phyloP scores from a whole-genome alignment of 2,888 invertebrate genomes.

The Endotricha flammealis region DNA sequence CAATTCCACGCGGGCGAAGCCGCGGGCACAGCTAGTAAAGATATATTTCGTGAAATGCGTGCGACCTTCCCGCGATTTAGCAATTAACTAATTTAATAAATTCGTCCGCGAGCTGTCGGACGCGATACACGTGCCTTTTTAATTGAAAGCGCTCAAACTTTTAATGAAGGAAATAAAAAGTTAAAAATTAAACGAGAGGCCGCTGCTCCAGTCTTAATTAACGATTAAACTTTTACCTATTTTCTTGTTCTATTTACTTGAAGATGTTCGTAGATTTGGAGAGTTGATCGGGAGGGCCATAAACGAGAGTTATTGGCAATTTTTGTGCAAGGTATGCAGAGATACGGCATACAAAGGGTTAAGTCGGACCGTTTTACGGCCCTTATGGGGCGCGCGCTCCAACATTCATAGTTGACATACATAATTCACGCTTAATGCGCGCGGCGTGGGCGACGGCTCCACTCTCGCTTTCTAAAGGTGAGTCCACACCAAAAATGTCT shows the following conservation, averaged over 20 bases:
- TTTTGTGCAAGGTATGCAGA: background rate
- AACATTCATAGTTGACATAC: background rate
- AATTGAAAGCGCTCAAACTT: conserved; percentile 57
- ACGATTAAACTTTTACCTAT: conserved; percentile 37
- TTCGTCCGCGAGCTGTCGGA: conserved; percentile 1
- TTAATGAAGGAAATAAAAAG: conserved; percentile 54
- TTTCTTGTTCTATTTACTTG: conserved; percentile 35
- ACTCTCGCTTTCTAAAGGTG: too few relatives aligned
- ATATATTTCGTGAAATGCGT: too few relatives aligned
- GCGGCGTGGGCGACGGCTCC: background rate
- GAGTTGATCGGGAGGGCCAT: background rate
- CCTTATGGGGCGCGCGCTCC: background rate
- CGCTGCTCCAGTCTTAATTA: conserved; percentile 41
- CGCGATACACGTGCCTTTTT: conserved; percentile 33
- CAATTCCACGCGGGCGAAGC: too few relatives aligned
- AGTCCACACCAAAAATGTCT: too few relatives aligned
- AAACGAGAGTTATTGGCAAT: background rate
- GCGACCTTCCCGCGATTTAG: too few relatives aligned
- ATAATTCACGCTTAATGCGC: background rate
- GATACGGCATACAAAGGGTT: background rate
- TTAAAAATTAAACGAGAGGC: conserved; percentile 30
- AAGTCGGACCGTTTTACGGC: background rate
- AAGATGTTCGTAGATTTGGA: background rate
- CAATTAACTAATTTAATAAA: conserved; percentile 14
- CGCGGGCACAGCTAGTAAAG: too few relatives aligned